Evolutionary conservation across 2,888 invertebrate species (phyloP).

Genomic region (Epiperipatus broadwayi): DNA sequence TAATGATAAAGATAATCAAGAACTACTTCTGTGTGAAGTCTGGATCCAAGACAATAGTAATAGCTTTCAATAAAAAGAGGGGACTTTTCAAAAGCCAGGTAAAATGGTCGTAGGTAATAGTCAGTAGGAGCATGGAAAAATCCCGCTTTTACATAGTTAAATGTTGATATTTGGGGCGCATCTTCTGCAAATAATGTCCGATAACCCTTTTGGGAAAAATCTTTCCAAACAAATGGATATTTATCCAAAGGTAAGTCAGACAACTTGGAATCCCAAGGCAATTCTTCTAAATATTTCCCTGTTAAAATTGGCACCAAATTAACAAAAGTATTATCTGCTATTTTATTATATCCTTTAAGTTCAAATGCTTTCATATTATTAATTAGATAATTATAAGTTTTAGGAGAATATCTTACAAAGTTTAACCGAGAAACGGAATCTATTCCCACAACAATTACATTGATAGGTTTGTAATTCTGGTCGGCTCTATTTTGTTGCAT

Average conservation of each 20-base stretch:
- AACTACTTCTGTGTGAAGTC: slow-evolving; percentile 47
- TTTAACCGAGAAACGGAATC: slow-evolving; percentile 70
- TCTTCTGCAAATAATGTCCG: slow-evolving; percentile 67
- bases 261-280: too few relatives aligned
- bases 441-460: slow-evolving; percentile 56
- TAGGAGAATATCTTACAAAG: slow-evolving; percentile 61
- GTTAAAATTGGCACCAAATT: slow-evolving; percentile 62
- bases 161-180: slow-evolving; percentile 51
- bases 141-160: slow-evolving; percentile 56
- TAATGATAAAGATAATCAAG: slow-evolving; percentile 49
- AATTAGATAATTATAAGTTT: slow-evolving; percentile 41
- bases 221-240: slow-evolving; percentile 67
- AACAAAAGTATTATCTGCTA: slow-evolving; percentile 82
- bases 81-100: slow-evolving; percentile 32
- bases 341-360: slow-evolving; percentile 72
- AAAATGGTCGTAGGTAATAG: slow-evolving; percentile 57
- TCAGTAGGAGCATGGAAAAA: slow-evolving; percentile 62
- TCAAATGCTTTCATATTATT: slow-evolving; percentile 45
- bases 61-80: too few relatives aligned
- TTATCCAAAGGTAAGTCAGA: too few relatives aligned
- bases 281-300: too few relatives aligned
- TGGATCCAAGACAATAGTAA: slow-evolving; percentile 50
- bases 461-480: too few relatives aligned
- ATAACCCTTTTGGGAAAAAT: slow-evolving; percentile 49
- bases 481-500: too few relatives aligned